Percentiles rank a stretch among this genome's conserved stretches.
phyloP scores from a whole-genome alignment of 1,140 invertebrate species.

The Cydia fagiglandana region DNA sequence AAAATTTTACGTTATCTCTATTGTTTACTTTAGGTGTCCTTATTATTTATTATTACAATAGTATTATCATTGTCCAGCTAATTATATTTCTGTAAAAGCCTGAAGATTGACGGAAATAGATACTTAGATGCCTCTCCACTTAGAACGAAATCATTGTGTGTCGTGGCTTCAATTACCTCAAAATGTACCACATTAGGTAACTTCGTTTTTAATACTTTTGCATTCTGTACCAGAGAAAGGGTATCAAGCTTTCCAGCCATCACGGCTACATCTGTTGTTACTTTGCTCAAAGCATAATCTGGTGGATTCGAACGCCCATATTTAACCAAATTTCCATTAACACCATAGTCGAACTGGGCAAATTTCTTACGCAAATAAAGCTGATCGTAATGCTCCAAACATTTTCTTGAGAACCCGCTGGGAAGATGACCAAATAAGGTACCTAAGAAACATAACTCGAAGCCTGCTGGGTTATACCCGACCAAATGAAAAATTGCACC shows the following conservation, averaged over 20 bases:
- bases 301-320: not conserved
- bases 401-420: not conserved
- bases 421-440: not conserved
- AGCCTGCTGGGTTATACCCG: not conserved
- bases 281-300: not conserved
- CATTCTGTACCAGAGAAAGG: not conserved
- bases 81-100: not conserved
- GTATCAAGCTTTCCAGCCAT: not conserved
- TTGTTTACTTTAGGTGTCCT: no score
- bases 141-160: not conserved
- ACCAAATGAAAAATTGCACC: not conserved
- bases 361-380: slow-evolving; percentile 1
- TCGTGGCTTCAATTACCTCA: not conserved
- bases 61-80: no score
- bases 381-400: not conserved
- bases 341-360: not conserved
- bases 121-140: not conserved
- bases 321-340: not conserved
- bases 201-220: not conserved
- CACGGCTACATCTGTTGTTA: not conserved
- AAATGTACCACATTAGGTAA: not conserved
- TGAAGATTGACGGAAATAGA: not conserved
- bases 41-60: no score
- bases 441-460: not conserved
- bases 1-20: no score